phyloP scores from a whole-genome alignment of 2,888 invertebrate species.

The Amiota minor region DNA sequence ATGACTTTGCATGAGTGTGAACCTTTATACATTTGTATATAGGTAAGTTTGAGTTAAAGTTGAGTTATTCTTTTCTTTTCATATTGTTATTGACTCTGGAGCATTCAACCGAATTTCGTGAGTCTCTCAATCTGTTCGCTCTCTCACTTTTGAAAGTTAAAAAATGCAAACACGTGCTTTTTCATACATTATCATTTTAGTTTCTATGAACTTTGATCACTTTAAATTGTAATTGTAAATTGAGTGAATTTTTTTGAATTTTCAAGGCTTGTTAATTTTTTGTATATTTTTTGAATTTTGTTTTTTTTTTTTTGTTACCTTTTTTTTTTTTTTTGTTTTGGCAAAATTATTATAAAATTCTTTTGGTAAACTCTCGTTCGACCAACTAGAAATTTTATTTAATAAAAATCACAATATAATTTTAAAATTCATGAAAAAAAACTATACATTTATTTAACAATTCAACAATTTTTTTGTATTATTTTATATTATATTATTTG shows the following conservation, averaged over 20 bases:
- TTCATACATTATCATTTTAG: slow-evolving; percentile 34
- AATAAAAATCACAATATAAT: slow-evolving; percentile 4
- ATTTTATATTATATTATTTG: background rate
- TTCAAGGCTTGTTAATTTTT: no score
- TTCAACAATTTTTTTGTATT: background rate
- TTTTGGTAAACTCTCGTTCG: background rate
- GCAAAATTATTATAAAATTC: slow-evolving; percentile 6
- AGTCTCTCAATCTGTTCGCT: background rate
- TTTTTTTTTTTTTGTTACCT: slow-evolving; percentile 9
- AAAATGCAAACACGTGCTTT: slow-evolving; percentile 48
- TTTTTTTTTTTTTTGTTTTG: slow-evolving; percentile 21
- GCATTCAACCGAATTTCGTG: background rate
- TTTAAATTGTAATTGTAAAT: background rate
- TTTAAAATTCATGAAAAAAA: no score
- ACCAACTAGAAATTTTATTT: background rate
- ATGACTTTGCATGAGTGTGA: background rate
- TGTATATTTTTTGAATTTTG: background rate
- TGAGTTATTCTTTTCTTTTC: slow-evolving; percentile 32
- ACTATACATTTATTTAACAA: background rate
- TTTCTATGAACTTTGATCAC: slow-evolving; percentile 25
- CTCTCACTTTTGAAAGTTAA: no score
- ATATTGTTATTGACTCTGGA: slow-evolving; percentile 24
- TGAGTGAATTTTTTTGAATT: background rate
- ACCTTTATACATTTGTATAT: background rate
- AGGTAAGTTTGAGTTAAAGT: background rate